phyloP scores from a whole-genome alignment of 2,888 invertebrate genomes.

The Bruchidius siliquastri region DNA sequence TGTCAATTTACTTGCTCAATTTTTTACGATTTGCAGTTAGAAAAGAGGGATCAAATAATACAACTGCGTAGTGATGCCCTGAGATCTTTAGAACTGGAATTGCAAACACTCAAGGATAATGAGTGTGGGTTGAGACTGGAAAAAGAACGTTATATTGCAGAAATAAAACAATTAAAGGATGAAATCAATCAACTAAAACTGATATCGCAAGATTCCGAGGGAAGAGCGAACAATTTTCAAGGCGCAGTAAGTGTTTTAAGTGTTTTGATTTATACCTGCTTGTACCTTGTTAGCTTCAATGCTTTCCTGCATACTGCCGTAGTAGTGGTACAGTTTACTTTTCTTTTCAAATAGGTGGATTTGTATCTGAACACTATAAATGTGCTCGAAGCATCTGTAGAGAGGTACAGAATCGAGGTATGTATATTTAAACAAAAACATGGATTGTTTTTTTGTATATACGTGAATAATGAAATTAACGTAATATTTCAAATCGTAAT shows the following conservation, averaged over 20 bases:
- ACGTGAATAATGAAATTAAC: no score
- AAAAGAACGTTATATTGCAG: slow-evolving; percentile 27
- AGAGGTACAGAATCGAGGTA: slow-evolving; percentile 40
- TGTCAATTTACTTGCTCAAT: not conserved
- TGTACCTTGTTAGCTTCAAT: slow-evolving; percentile 1
- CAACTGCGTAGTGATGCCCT: slow-evolving; percentile 27
- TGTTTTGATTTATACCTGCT: not conserved
- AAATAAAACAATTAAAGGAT: slow-evolving; percentile 35
- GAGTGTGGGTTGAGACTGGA: slow-evolving; percentile 28
- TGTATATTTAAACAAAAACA: no score
- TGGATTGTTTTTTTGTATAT: no score
- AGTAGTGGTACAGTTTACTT: not conserved
- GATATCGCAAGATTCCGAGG: slow-evolving; percentile 33
- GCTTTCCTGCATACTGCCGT: not conserved
- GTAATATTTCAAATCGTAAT: no score
- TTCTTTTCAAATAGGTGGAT: slow-evolving; percentile 35
- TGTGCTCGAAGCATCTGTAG: slow-evolving; percentile 38
- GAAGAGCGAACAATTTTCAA: slow-evolving; percentile 38
- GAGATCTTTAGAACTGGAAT: slow-evolving; percentile 27
- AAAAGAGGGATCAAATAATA: slow-evolving; percentile 29
- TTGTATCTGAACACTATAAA: slow-evolving; percentile 40
- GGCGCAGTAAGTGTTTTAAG: slow-evolving; percentile 36
- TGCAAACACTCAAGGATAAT: slow-evolving; percentile 23
- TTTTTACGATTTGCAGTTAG: slow-evolving; percentile 5
- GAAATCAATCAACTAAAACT: slow-evolving; percentile 36